Percentiles rank a stretch among this genome's conserved stretches.
Evolutionary conservation across 2,113 vertebrate species (phyloP).

Genomic region (Paraplagusia blochii): DNA sequence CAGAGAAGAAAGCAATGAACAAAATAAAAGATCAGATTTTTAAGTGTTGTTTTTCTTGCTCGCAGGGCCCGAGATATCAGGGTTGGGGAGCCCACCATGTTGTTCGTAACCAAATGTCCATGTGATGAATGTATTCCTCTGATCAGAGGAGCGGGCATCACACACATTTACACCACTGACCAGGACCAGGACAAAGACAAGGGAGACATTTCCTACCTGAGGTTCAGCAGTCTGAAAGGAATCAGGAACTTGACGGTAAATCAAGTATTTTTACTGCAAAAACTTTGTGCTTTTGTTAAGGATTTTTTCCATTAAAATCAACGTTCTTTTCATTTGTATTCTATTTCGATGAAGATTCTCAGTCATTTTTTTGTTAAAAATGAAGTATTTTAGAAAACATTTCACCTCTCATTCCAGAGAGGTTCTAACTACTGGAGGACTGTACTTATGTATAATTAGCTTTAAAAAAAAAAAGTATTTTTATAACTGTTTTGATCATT

Average conservation of each 20-base stretch:
- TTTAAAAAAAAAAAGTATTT: too few species aligned
- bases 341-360: too few species aligned
- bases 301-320: too few species aligned
- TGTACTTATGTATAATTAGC: too few species aligned
- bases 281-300: too few species aligned
- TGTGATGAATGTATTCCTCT: constrained; percentile 95
- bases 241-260: constrained; percentile 89
- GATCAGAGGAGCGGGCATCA: constrained; percentile 89
- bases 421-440: too few species aligned
- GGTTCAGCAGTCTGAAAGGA: constrained; percentile 80
- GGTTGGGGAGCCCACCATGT: constrained; percentile 83
- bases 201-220: constrained; percentile 92
- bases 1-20: rapidly evolving
- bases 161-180: constrained; percentile 90
- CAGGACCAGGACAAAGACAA: constrained; percentile 89
- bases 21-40: background rate
- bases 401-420: too few species aligned
- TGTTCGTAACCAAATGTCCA: constrained; percentile 95
- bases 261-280: background rate
- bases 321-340: too few species aligned
- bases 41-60: constrained; percentile 14
- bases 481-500: too few species aligned
- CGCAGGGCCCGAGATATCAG: constrained; percentile 85
- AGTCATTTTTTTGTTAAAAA: too few species aligned
- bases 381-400: too few species aligned